Conservation (phyloP, 2,888 invertebrate genomes). For the Pseudococcus viburni region DNA sequence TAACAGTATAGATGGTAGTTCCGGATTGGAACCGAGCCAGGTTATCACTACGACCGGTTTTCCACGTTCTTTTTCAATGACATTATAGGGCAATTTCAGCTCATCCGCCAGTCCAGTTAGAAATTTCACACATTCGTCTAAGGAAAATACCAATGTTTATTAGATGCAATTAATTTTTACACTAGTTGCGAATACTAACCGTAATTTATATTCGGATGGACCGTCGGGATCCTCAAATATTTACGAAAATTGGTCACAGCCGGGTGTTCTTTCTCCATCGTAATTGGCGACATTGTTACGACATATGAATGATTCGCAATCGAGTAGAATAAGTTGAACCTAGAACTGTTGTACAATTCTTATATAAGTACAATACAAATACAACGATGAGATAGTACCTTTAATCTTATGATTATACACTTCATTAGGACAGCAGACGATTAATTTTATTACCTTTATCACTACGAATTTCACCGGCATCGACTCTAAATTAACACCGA, state of each 20-base stretch:
- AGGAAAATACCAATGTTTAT: not conserved
- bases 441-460: not conserved
- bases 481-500: not conserved
- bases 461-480: not conserved
- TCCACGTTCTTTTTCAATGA: constrained; percentile 76
- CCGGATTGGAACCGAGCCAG: constrained; percentile 83
- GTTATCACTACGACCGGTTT: constrained; percentile 89
- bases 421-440: not conserved
- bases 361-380: not conserved
- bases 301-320: not conserved
- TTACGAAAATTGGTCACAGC: constrained; percentile 86
- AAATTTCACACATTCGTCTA: constrained; percentile 83
- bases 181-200: constrained; percentile 75
- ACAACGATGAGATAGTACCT: not conserved
- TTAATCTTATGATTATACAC: not conserved
- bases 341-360: not conserved
- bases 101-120: constrained; percentile 81
- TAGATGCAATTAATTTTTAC: not conserved
- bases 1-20: constrained; percentile 81
- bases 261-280: constrained; percentile 70
- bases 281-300: not conserved
- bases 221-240: constrained; percentile 88
- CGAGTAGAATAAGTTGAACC: not conserved
- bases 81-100: constrained; percentile 78
- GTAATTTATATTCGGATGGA: constrained; percentile 90